Evolutionary conservation across 2,113 vertebrate genomes (phyloP), one percentile per base, ranked within the genome.

Genomic region (Rhizomys pruinosus): DNA sequence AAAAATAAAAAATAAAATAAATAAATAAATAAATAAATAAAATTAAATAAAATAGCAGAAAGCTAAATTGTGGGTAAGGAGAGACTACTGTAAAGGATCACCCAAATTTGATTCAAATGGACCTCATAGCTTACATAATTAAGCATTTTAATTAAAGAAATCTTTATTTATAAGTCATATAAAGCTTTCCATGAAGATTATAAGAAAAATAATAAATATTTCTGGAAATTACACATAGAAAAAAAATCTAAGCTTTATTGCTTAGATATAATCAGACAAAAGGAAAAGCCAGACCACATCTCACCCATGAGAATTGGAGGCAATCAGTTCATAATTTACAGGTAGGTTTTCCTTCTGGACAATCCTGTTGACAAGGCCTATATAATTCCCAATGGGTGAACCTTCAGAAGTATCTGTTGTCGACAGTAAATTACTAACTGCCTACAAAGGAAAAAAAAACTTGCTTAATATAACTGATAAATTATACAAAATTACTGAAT

Each of bases 361-460:
- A 91, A 87, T 10, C 0, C 0, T 37, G 92, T 98, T 97, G 25
- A 98, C 12, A 7, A 10, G 17, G 77, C 97, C 94, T 78, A 98
- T 7, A 39, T 93, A 98, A 89, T 98, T 79, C 0, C 23, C 0
- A 23, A 0, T 0, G 4, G 13, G 9, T 25, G 9, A 27, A 2
- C 1, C 12, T 74, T 19, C 10, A 27, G 0, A 0, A 42, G 3
- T 0, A 39, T 34, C 3, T 47, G 29, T 3, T 37, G 9, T 57
- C 5, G 0, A 0, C 59, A 69, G 27, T 68, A 66, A 88, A 89
- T 44, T 0, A 84, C 0, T 42, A 59, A 61, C 0, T 10, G 0
- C 0, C 98, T 98, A 82, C 32, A 90, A 92, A 47, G 90, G 92
- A 93, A 92, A 71, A 42, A 92, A 52, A 52, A 94, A 74, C 52